Evolutionary conservation across 2,797 vertebrate species (phyloP), one percentile per base, ranked within the genome.

Genomic region (Percopsis omiscomaycus): DNA sequence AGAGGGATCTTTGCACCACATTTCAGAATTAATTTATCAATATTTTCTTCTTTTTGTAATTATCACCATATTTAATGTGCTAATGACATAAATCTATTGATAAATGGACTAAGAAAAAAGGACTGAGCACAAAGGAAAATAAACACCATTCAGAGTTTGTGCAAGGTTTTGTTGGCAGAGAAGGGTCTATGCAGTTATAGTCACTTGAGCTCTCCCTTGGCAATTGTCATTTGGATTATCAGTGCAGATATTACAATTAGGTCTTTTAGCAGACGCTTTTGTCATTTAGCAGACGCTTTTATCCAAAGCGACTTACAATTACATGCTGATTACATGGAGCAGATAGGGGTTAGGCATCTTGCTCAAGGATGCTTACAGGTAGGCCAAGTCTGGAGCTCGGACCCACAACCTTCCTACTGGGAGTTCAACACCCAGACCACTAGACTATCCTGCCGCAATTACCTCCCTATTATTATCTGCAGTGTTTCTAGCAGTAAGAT

Each of bases 401-500:
- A 22, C 22, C 22, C 22, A 22, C 22, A 22, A 22, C 22, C 22
- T 22, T 22, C 22, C 22, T 1, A 22, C 22, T 22, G 22, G 22
- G 22, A 22, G 22, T 22, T 22, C 22, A 22, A 22, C 22, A 22
- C 22, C 22, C 22, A 22, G 22, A 22, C 22, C 22, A 22, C 22
- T 22, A 22, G 22, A 22, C 22, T 22, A 22, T 22, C 22, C 22
- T 22, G 22, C 85, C 82, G 87, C 87, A 85, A 75, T 77, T 72
- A 70, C 69, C 66, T 59, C 81, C 59, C 78, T 75, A 73, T 73
- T 77, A 73, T 77, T 79, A 74, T 88, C 80, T 74, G 56, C 72
- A 72, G 68, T 61, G 82, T 73, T 76, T 80, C 61, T 76, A 71
- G 76, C 74, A 71, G 57, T 66, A 82, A 81, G 53, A 84, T 80